A percentile compares a stretch with the other conserved stretches of the same genome.
These are phyloP conservation scores for Drosophila paucipuncta DNA, from an alignment of 2,888 invertebrate genomes.

Conservation along the genomic window DNA sequence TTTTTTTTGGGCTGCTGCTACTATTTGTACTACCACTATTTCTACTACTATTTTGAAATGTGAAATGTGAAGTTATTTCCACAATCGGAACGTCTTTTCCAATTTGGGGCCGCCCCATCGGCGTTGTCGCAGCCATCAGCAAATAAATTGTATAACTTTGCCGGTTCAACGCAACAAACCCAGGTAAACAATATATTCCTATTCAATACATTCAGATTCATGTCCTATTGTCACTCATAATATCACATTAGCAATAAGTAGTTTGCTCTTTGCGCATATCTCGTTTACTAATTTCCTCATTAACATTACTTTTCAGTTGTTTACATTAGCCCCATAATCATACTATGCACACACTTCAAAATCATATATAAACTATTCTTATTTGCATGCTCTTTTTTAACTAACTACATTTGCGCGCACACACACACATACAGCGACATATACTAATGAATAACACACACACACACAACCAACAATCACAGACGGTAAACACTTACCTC, in stretches of 20 bases:
- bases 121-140: conserved; percentile 26
- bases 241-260: too few species aligned
- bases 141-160: conserved; percentile 58
- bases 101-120: conserved; percentile 52
- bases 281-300: not conserved
- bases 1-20: conserved; percentile 31
- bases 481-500: not conserved
- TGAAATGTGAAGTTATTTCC: conserved; percentile 23
- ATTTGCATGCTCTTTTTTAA: not conserved
- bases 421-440: not conserved
- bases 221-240: not conserved
- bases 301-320: not conserved
- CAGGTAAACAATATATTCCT: conserved; percentile 56
- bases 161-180: conserved; percentile 45
- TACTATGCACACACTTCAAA: not conserved
- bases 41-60: conserved; percentile 4
- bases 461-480: not conserved
- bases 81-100: conserved; percentile 51
- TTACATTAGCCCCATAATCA: not conserved
- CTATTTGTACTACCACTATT: conserved; percentile 6
- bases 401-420: not conserved
- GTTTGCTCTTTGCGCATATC: not conserved
- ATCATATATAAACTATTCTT: not conserved
- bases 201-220: not conserved
- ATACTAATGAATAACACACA: not conserved